phyloP scores from a whole-genome alignment of 2,113 vertebrate genomes.

The Cebus imitator region DNA sequence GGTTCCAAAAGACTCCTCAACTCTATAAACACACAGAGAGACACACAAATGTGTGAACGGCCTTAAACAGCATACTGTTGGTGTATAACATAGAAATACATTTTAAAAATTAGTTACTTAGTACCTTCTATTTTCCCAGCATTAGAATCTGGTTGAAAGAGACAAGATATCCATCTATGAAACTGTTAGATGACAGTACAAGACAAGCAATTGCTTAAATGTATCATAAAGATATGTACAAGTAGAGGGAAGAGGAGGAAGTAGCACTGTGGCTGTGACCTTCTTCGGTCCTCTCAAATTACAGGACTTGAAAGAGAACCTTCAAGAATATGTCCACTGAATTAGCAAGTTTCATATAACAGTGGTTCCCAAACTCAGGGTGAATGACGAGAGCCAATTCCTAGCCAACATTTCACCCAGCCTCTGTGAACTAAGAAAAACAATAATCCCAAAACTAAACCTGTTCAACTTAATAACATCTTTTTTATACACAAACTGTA shows the following conservation, averaged over 20 bases:
- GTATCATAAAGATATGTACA: background rate
- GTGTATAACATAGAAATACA: background rate
- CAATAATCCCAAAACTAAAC: background rate
- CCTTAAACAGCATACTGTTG: background rate
- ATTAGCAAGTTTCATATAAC: background rate
- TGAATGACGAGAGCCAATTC: background rate
- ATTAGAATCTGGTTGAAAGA: background rate
- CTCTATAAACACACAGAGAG: background rate
- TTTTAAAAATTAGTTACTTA: background rate
- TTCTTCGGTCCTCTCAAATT: background rate
- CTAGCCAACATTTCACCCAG: background rate
- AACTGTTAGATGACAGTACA: background rate
- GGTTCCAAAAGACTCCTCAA: background rate
- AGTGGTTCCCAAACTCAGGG: background rate
- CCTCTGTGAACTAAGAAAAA: background rate
- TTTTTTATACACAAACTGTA: background rate
- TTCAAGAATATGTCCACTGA: background rate
- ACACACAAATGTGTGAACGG: background rate
- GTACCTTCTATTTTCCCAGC: background rate
- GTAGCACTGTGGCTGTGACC: background rate
- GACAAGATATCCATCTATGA: background rate
- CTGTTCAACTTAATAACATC: background rate
- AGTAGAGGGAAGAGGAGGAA: background rate
- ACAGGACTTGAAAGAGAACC: background rate
- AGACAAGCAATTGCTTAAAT: background rate